These are phyloP conservation scores for Peromyscus nudipes DNA, from an alignment of 2,797 vertebrate species.

Conservation along the genomic window DNA sequence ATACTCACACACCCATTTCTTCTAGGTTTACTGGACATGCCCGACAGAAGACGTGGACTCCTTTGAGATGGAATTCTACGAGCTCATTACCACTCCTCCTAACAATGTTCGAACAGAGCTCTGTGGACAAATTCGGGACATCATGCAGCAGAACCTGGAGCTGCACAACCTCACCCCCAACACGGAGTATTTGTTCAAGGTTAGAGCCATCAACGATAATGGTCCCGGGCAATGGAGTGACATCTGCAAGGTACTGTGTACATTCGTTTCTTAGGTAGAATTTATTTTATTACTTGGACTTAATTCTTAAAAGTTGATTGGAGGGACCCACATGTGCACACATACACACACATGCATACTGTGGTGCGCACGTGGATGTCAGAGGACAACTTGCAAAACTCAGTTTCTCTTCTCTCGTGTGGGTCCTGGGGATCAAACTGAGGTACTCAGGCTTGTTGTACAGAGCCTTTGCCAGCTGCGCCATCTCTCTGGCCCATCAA, in stretches of 20 bases:
- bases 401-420: neutral
- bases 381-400: neutral
- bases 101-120: conserved; percentile 79
- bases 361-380: too few relatives aligned
- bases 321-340: neutral
- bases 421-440: neutral
- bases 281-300: neutral
- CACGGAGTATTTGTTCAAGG: conserved; percentile 86
- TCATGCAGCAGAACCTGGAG: conserved; percentile 85
- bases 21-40: conserved; percentile 87
- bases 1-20: neutral
- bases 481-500: neutral
- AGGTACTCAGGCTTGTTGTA: neutral
- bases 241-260: conserved; percentile 84
- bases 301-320: neutral
- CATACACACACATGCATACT: neutral
- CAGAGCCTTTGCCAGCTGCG: neutral
- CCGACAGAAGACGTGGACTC: conserved; percentile 84
- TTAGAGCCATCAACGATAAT: conserved; percentile 82
- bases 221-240: conserved; percentile 86
- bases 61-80: conserved; percentile 87
- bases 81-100: conserved; percentile 74
- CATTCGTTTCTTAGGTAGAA: neutral
- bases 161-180: conserved; percentile 84
- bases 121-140: conserved; percentile 84